Evolutionary conservation across 2,113 vertebrate species (phyloP).

Genomic region (Dendrocopos noguchii): DNA sequence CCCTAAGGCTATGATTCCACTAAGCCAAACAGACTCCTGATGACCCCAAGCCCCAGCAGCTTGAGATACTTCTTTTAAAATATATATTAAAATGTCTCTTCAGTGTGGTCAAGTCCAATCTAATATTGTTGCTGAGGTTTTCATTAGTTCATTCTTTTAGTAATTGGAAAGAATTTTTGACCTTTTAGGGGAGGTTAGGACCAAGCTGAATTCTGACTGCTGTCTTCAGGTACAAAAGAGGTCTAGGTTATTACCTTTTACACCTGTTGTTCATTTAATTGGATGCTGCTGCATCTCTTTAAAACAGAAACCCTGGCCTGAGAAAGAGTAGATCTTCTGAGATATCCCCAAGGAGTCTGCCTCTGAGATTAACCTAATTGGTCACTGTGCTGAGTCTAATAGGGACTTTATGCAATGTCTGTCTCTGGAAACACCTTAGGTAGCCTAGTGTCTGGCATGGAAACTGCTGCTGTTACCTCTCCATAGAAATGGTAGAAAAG

Average conservation of each 20-base stretch:
- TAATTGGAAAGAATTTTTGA: conserved; percentile 57
- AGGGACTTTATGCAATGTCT: neutral
- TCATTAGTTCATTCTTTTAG: conserved; percentile 14
- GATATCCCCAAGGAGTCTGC: conserved; percentile 36
- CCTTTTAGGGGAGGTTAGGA: conserved; percentile 37
- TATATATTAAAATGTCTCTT: neutral
- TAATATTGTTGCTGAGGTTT: conserved; percentile 40
- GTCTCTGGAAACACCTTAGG: conserved; percentile 10
- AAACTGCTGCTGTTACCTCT: neutral
- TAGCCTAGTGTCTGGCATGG: neutral
- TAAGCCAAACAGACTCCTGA: neutral
- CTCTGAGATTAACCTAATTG: conserved; percentile 71
- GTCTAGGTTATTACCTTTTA: conserved; percentile 49
- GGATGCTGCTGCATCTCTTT: conserved; percentile 43
- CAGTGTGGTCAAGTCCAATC: neutral
- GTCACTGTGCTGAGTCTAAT: conserved; percentile 56
- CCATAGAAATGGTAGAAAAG: neutral
- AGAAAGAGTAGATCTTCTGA: conserved; percentile 35
- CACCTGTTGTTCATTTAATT: conserved; percentile 62
- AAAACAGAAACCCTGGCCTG: conserved; percentile 33
- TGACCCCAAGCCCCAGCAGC: neutral
- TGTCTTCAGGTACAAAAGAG: conserved; percentile 34
- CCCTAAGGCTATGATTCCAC: neutral
- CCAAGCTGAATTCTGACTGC: conserved; percentile 40
- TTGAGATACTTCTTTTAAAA: conserved; percentile 14